phyloP scores from a whole-genome alignment of 2,797 vertebrate species.

The Gallinago solitaria region DNA sequence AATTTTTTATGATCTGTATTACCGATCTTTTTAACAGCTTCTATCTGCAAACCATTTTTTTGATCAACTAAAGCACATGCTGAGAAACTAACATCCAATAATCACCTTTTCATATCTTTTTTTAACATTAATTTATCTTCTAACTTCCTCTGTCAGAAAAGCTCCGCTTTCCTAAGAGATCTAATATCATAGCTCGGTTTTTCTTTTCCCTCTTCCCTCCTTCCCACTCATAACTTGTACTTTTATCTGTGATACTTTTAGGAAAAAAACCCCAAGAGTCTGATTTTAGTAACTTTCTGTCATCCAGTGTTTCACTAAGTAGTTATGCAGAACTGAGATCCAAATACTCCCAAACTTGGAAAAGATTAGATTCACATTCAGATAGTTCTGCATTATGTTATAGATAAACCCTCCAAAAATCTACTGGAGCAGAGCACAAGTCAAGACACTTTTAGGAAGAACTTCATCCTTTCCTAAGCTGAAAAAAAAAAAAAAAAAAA shows the following conservation, averaged over 20 bases:
- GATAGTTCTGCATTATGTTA: not conserved
- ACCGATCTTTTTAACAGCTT: not conserved
- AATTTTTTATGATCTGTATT: constrained; percentile 5
- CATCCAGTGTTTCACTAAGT: not conserved
- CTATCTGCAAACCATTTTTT: not conserved
- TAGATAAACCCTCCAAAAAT: not conserved
- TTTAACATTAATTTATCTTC: not conserved
- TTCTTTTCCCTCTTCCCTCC: constrained; percentile 6
- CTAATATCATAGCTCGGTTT: constrained; percentile 1
- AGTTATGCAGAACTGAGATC: not conserved
- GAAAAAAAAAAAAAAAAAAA: not conserved
- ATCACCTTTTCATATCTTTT: not conserved
- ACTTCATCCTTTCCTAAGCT: not conserved
- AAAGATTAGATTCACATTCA: not conserved
- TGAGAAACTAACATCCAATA: not conserved
- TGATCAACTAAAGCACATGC: not conserved
- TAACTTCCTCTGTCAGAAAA: not conserved
- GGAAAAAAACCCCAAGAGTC: not conserved
- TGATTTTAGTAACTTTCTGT: constrained; percentile 21
- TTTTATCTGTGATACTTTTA: constrained; percentile 14
- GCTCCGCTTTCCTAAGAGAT: not conserved
- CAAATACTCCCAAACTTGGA: not conserved
- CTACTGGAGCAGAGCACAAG: not conserved
- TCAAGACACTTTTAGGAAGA: not conserved
- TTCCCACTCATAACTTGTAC: constrained; percentile 33